These are phyloP conservation scores for Chauna torquata DNA, from an alignment of 2,113 vertebrate genomes.

Conservation along the genomic window DNA sequence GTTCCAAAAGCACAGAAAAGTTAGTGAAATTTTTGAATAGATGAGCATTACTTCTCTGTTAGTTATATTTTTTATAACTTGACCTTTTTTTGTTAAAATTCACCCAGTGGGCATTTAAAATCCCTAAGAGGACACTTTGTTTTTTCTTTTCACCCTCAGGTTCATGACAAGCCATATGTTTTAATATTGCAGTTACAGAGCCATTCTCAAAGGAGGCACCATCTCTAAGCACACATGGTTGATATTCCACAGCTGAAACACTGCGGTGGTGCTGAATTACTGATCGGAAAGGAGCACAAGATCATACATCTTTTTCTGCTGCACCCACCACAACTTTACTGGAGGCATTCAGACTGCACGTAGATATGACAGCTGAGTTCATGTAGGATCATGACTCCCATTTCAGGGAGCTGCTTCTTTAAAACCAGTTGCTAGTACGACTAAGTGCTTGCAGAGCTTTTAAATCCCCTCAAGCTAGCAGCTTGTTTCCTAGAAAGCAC, in stretches of 20 bases:
- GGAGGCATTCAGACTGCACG: neutral
- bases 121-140: neutral
- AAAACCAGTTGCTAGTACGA: neutral
- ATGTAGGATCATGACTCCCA: neutral
- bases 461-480: neutral
- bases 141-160: neutral
- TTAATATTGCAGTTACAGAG: neutral
- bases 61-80: neutral
- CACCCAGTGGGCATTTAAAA: neutral
- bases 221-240: neutral
- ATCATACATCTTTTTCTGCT: neutral
- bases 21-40: neutral
- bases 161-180: neutral
- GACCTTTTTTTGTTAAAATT: neutral
- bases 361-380: neutral
- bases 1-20: neutral
- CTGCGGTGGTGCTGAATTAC: neutral
- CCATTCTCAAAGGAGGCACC: neutral
- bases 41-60: neutral
- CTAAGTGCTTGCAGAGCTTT: neutral
- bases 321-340: neutral
- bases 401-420: neutral
- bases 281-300: neutral
- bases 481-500: slow-evolving; percentile 11
- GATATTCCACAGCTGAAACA: neutral